These are phyloP conservation scores for Rhingia campestris DNA, from an alignment of 2,888 invertebrate species.

Conservation along the genomic window DNA sequence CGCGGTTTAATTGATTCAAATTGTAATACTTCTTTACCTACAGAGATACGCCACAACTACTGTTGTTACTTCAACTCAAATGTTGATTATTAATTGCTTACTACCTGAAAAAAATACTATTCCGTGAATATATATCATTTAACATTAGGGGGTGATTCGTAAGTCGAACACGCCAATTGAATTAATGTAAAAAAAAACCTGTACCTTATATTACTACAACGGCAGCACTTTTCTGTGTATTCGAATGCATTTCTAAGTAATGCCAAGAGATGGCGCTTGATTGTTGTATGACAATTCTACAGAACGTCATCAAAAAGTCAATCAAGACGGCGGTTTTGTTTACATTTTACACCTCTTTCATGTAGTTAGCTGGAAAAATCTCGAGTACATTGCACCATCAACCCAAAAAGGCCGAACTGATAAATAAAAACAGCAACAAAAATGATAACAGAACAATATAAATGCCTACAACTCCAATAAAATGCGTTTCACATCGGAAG, in stretches of 20 bases:
- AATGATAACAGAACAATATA: constrained; percentile 59
- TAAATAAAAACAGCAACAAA: constrained; percentile 39
- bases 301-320: constrained; percentile 72
- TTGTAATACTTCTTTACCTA: no score
- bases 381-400: constrained; percentile 54
- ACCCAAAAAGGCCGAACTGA: constrained; percentile 50
- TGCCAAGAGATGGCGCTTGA: constrained; percentile 34
- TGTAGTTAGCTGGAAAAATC: constrained; percentile 34
- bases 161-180: no score
- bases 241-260: neutral
- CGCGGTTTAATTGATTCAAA: no score
- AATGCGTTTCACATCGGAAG: constrained; percentile 52
- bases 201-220: no score
- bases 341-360: constrained; percentile 60
- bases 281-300: constrained; percentile 41
- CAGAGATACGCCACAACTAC: no score
- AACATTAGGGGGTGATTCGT: no score
- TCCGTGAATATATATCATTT: no score
- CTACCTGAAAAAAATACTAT: no score
- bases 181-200: no score
- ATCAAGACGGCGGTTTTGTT: constrained; percentile 60
- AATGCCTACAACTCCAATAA: constrained; percentile 46
- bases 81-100: no score
- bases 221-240: constrained; percentile 9
- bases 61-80: no score